phyloP scores from a whole-genome alignment of 2,888 invertebrate species.

The Anticlea derivata region DNA sequence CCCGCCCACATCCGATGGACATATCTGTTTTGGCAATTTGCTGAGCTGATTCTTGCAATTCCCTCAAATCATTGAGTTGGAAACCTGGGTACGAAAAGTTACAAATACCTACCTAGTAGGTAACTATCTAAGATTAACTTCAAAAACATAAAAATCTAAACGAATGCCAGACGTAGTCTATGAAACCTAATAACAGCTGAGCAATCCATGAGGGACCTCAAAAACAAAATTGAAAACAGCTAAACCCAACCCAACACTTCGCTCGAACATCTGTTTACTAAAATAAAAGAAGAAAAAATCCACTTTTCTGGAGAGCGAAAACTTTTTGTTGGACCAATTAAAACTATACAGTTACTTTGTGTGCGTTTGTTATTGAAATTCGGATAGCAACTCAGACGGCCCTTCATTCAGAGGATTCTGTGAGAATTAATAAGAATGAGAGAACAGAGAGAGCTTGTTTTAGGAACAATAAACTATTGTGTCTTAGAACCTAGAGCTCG shows the following conservation, averaged over 20 bases:
- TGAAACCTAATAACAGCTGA: neutral
- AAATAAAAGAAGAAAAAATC: conserved; percentile 30
- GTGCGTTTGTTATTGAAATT: conserved; percentile 61
- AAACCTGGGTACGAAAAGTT: too few species aligned
- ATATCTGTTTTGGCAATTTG: conserved; percentile 58
- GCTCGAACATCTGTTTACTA: conserved; percentile 41
- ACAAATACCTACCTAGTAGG: too few species aligned
- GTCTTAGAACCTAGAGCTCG: conserved; percentile 53
- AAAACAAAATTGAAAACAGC: too few species aligned
- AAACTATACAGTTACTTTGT: conserved; percentile 59
- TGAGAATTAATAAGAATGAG: conserved; percentile 62
- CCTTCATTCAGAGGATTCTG: conserved; percentile 68
- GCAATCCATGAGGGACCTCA: conserved; percentile 6
- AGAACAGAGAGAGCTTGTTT: conserved; percentile 64
- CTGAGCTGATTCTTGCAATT: conserved; percentile 45
- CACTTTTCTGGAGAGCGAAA: conserved; percentile 30
- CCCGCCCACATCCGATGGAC: conserved; percentile 74
- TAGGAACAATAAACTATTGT: conserved; percentile 72
- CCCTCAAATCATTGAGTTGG: too few species aligned
- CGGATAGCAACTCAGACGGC: conserved; percentile 60
- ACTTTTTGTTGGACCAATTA: conserved; percentile 70
- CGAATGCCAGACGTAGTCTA: neutral
- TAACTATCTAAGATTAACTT: too few species aligned
- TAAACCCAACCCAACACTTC: conserved; percentile 13
- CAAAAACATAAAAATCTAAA: neutral